Base-by-base conservation (phyloP, 2,888 invertebrate genomes). In the Neoaliturus tenellus region DNA sequence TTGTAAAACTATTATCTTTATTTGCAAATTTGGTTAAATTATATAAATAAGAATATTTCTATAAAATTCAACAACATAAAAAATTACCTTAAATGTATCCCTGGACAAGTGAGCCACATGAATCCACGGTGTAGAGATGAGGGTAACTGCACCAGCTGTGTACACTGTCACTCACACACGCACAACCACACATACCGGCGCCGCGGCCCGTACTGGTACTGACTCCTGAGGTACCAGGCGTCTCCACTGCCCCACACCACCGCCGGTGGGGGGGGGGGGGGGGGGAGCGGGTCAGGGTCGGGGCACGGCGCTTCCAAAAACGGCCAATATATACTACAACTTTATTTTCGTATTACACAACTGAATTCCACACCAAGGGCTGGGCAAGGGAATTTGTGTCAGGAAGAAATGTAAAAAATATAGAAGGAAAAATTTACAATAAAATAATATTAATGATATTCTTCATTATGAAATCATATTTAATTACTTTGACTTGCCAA, bases 221-320 rank as follows among this genome's bases (percentile, higher is more conserved):
- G 62, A 51, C 20, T 23, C 58, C 12, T 28, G n/a, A n/a, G 51
- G 39, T 12, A 39, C 39, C 39, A 39, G 39, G 39, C 39, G n/a
- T n/a, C n/a, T 51, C 75, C 14, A 23, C 35, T 12, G 31, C 41
- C 71, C 17, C 35, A 5, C 25, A 12, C 28, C 67, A 10, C 28
- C 44, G 25, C 75, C 20, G 25, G n/a, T 25, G 12, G 5, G 20
- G 39, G 48, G 31, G 39, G 5, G 20, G 71, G 71, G 6, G 71
- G 71, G 71, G 71, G 71, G 71, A 71, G 28, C 75, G 75, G 75
- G 75, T 75, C 75, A 75, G 75, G 75, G 75, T 31, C 41, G 41
- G 31, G 48, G 25, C 28, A 48, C 48, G 28, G 12, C 17, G 75
- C 75, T 75, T 75, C 75, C 48, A 75, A 75, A 75, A 75, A 75